These are phyloP conservation scores for Odontocolon sp. DNA, from an alignment of 2,888 invertebrate species.

Conservation along the genomic window DNA sequence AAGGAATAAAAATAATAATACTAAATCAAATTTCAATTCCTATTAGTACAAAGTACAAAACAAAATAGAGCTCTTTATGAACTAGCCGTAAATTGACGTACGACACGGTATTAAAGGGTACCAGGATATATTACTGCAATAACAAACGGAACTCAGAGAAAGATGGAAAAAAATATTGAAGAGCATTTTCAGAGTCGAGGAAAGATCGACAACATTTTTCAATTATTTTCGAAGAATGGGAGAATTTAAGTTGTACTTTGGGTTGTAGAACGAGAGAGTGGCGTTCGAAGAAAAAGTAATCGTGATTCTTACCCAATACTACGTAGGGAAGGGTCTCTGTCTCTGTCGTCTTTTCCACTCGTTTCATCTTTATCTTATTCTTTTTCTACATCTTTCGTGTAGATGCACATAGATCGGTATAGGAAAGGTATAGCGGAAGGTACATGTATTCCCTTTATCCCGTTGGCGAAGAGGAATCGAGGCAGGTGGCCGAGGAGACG, in stretches of 20 bases:
- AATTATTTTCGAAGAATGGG: conserved; percentile 33
- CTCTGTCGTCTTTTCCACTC: conserved; percentile 4
- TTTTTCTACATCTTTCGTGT: conserved; percentile 35
- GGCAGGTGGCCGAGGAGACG: conserved; percentile 54
- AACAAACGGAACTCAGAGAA: too few relatives aligned
- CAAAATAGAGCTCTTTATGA: too few relatives aligned
- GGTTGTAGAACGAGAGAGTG: not conserved
- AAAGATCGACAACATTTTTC: conserved; percentile 40
- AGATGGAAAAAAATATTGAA: not conserved
- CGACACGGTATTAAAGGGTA: too few relatives aligned
- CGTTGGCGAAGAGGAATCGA: conserved; percentile 46
- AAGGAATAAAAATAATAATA: too few relatives aligned
- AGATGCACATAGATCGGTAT: conserved; percentile 19
- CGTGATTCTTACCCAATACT: conserved; percentile 10
- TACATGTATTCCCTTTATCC: conserved; percentile 41
- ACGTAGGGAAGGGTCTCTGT: too few relatives aligned
- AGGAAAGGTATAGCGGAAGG: conserved; percentile 16
- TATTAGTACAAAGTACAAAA: too few relatives aligned
- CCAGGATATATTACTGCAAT: too few relatives aligned
- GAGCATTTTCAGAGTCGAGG: not conserved
- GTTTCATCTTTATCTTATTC: conserved; percentile 25
- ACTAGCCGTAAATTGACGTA: too few relatives aligned
- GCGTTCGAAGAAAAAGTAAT: conserved; percentile 13
- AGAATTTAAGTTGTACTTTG: conserved; percentile 25
- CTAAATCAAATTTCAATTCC: too few relatives aligned